A percentile compares a stretch with the other conserved stretches of the same genome.
Conservation (phyloP, 2,888 invertebrate species). For the Marasmarcha lunaedactyla region DNA sequence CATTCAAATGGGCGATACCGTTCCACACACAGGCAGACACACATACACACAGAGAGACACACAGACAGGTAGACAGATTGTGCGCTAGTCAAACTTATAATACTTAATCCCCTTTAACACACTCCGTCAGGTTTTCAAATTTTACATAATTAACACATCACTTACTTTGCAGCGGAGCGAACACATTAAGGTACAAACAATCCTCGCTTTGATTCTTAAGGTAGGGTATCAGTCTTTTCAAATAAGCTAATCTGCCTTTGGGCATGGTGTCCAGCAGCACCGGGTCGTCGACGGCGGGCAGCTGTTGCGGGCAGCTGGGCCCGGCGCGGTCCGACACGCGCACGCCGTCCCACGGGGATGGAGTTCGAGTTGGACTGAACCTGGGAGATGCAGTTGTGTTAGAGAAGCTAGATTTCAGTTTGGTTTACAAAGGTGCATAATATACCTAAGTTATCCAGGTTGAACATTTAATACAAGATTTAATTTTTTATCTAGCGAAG, state of each 20-base stretch:
- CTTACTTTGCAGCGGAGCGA: constrained; percentile 94
- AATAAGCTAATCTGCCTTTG: constrained; percentile 88
- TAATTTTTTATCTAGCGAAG: no score
- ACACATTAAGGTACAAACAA: constrained; percentile 97
- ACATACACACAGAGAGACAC: no score
- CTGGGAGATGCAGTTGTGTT: constrained; percentile 56
- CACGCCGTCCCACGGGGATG: constrained; percentile 92
- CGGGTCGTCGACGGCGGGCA: constrained; percentile 88
- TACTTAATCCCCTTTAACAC: no score
- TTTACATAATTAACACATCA: background rate
- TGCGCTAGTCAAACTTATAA: no score
- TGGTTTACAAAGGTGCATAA: constrained; percentile 7
- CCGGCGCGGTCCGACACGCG: constrained; percentile 83
- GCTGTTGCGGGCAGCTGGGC: constrained; percentile 92
- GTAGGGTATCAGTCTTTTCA: constrained; percentile 89
- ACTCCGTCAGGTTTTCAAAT: no score
- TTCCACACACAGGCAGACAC: no score
- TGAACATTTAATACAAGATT: no score
- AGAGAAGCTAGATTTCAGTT: constrained; percentile 2
- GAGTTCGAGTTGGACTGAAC: constrained; percentile 93
- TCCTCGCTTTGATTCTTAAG: constrained; percentile 96
- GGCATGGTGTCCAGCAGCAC: constrained; percentile 89
- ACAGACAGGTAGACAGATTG: no score
- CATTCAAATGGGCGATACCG: no score
- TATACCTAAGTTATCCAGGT: no score